Evolutionary conservation across 2,888 invertebrate genomes (phyloP).

Genomic region (Lysandra coridon): DNA sequence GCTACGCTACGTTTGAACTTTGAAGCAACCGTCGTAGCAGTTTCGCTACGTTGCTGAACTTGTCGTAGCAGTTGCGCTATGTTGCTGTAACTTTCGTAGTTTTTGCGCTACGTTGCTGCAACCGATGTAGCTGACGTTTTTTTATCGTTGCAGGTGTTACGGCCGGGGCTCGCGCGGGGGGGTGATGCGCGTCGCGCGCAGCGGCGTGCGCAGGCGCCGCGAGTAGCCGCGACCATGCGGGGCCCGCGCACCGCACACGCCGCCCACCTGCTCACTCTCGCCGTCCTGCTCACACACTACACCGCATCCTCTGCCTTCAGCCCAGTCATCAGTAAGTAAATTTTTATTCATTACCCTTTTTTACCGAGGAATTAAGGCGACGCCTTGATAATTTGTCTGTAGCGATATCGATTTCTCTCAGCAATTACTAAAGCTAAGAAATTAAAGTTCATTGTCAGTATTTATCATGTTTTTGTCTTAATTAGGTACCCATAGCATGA

Average conservation of each 20-base stretch:
- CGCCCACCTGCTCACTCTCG: conserved; percentile 55
- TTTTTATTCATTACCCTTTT: too few relatives aligned
- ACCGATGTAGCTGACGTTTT: background rate
- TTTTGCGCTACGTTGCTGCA: background rate
- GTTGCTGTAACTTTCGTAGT: background rate
- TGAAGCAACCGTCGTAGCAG: background rate
- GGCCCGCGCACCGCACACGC: conserved; percentile 59
- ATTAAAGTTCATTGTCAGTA: too few relatives aligned
- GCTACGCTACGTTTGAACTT: background rate
- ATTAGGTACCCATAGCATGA: too few relatives aligned
- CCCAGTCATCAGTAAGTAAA: conserved; percentile 55
- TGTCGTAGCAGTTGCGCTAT: background rate
- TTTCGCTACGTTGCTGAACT: background rate
- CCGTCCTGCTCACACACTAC: conserved; percentile 49
- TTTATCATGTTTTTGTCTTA: too few relatives aligned
- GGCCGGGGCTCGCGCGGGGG: conserved; percentile 66
- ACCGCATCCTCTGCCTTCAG: conserved; percentile 54
- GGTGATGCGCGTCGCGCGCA: conserved; percentile 73
- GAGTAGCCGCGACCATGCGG: conserved; percentile 74
- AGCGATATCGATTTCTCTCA: too few relatives aligned
- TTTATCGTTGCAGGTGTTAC: conserved; percentile 58
- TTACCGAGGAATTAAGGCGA: too few relatives aligned
- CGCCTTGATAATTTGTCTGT: too few relatives aligned
- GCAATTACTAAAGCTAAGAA: too few relatives aligned
- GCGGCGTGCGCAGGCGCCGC: conserved; percentile 74